A percentile compares a stretch with the other conserved stretches of the same genome.
These are phyloP conservation scores for Telenomus remus DNA, from an alignment of 1,140 invertebrate genomes.

Conservation along the genomic window DNA sequence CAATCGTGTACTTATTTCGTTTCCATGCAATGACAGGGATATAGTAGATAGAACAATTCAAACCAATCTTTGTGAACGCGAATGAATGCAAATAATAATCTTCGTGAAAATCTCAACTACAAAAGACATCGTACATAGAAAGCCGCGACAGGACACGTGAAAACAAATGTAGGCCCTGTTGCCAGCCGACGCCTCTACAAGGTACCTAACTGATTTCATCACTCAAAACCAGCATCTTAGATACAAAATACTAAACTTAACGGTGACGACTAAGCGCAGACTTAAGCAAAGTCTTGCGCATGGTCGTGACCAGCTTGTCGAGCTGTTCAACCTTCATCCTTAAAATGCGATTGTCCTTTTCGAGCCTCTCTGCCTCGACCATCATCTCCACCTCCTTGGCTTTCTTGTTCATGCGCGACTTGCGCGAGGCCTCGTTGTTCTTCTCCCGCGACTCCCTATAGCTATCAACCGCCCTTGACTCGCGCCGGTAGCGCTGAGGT, in stretches of 20 bases:
- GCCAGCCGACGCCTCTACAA: constrained; percentile 21
- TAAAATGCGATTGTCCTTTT: constrained; percentile 72
- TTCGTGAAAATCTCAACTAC: too few relatives aligned
- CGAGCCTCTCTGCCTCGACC: constrained; percentile 64
- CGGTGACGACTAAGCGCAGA: constrained; percentile 62
- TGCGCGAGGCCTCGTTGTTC: constrained; percentile 85
- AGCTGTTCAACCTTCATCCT: constrained; percentile 74
- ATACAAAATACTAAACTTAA: too few relatives aligned
- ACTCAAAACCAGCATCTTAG: not conserved
- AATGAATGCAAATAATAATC: too few relatives aligned
- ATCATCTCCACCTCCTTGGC: constrained; percentile 78
- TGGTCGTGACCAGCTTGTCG: constrained; percentile 73
- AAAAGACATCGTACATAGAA: constrained; percentile 30
- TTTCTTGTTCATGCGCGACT: constrained; percentile 83
- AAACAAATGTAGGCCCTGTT: constrained; percentile 47
- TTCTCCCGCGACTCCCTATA: constrained; percentile 82
- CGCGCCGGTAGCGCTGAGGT: not conserved
- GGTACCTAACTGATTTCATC: not conserved
- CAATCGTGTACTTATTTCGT: too few relatives aligned
- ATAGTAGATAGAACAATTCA: too few relatives aligned
- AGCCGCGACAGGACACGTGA: constrained; percentile 20
- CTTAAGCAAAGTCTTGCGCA: constrained; percentile 71
- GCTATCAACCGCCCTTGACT: constrained; percentile 51
- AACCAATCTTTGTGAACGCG: too few relatives aligned
- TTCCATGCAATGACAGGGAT: too few relatives aligned